Evolutionary conservation across 2,113 vertebrate species (phyloP).

Genomic region (Vicugna pacos): DNA sequence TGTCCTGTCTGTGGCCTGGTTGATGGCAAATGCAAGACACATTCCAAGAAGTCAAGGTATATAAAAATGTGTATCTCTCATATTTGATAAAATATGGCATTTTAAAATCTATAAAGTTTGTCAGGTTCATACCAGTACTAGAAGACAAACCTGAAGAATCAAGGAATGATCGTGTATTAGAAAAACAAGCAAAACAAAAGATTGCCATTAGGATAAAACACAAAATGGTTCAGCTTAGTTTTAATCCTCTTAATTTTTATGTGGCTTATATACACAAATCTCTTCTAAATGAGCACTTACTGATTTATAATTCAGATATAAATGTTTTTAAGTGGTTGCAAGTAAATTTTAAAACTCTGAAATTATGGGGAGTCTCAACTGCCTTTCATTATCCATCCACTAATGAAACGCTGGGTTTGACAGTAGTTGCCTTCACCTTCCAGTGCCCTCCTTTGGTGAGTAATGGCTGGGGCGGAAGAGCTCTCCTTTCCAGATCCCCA

Average conservation of each 20-base stretch:
- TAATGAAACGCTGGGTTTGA: rapidly evolving
- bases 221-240: background rate
- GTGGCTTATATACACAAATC: background rate
- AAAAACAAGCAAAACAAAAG: background rate
- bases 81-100: background rate
- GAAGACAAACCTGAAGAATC: background rate
- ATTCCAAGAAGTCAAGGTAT: background rate
- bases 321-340: background rate
- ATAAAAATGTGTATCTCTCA: background rate
- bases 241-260: conserved; percentile 45
- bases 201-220: background rate
- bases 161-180: background rate
- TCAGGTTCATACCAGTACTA: background rate
- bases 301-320: conserved; percentile 4
- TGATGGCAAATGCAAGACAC: background rate
- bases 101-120: background rate
- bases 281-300: background rate
- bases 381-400: background rate
- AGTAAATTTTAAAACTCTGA: background rate
- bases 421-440: rapidly evolving
- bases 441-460: background rate
- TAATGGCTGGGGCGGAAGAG: background rate
- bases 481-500: background rate
- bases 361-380: background rate
- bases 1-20: background rate